These are phyloP conservation scores for Scomber scombrus DNA, from an alignment of 2,113 vertebrate species.

Conservation along the genomic window DNA sequence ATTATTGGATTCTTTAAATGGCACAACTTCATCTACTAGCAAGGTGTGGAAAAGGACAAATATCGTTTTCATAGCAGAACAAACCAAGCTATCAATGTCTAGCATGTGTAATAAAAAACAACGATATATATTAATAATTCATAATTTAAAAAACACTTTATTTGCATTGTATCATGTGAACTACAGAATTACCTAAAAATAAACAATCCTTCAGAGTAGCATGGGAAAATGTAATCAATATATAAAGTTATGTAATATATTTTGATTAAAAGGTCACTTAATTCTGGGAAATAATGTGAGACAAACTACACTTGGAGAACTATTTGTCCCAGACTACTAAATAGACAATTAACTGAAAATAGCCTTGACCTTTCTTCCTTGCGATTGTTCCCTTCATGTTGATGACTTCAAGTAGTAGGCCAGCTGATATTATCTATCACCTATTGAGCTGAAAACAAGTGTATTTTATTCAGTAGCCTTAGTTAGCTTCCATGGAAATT, in stretches of 20 bases:
- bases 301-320: not conserved
- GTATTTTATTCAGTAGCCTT: not conserved
- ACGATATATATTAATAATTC: no score
- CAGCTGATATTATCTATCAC: conserved; percentile 10
- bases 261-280: not conserved
- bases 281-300: not conserved
- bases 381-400: conserved; percentile 13
- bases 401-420: not conserved
- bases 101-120: no score
- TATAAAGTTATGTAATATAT: not conserved
- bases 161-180: not conserved
- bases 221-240: not conserved
- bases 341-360: conserved; percentile 36
- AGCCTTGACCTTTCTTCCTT: conserved; percentile 37
- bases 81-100: not conserved
- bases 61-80: not conserved
- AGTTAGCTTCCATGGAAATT: not conserved
- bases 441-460: not conserved
- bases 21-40: not conserved
- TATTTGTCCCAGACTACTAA: not conserved
- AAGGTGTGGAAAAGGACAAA: not conserved
- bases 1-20: not conserved
- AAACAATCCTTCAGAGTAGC: not conserved
- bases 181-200: not conserved
- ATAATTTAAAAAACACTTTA: not conserved